A percentile compares a stretch with the other conserved stretches of the same genome.
These are phyloP conservation scores for Scaptomyza flava DNA, from an alignment of 2,888 invertebrate species.

Conservation along the genomic window DNA sequence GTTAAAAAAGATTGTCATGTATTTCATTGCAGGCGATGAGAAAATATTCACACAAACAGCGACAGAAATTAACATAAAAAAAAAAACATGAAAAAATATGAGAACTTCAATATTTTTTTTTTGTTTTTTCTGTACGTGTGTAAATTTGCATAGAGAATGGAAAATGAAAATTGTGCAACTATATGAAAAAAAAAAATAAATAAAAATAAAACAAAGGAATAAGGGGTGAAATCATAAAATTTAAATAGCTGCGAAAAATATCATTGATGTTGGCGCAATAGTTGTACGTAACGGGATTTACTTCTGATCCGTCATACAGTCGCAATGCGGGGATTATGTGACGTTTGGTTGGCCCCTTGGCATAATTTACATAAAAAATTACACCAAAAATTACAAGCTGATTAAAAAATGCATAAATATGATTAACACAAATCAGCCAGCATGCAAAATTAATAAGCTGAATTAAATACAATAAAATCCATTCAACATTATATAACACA, in stretches of 20 bases:
- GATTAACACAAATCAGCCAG: constrained; percentile 43
- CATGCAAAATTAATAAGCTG: constrained; percentile 32
- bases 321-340: constrained; percentile 27
- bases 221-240: constrained; percentile 19
- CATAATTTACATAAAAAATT: constrained; percentile 59
- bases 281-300: constrained; percentile 43
- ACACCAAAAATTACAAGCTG: constrained; percentile 59
- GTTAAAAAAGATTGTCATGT: constrained; percentile 20
- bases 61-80: constrained; percentile 58
- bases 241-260: constrained; percentile 45
- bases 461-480: constrained; percentile 8
- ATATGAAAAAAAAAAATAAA: background rate
- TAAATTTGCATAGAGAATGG: constrained; percentile 36
- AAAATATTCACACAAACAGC: constrained; percentile 49
- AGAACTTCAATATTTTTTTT: background rate
- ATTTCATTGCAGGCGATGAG: constrained; percentile 38
- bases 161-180: constrained; percentile 10
- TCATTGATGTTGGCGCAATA: constrained; percentile 40
- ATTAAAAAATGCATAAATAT: constrained; percentile 55
- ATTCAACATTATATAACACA: constrained; percentile 3
- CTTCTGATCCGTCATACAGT: constrained; percentile 31
- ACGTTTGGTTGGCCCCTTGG: constrained; percentile 29
- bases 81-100: constrained; percentile 13
- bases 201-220: background rate
- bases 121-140: constrained; percentile 5